Evolutionary conservation across 1,140 invertebrate genomes (phyloP).

Genomic region (Aleiodes sp.): DNA sequence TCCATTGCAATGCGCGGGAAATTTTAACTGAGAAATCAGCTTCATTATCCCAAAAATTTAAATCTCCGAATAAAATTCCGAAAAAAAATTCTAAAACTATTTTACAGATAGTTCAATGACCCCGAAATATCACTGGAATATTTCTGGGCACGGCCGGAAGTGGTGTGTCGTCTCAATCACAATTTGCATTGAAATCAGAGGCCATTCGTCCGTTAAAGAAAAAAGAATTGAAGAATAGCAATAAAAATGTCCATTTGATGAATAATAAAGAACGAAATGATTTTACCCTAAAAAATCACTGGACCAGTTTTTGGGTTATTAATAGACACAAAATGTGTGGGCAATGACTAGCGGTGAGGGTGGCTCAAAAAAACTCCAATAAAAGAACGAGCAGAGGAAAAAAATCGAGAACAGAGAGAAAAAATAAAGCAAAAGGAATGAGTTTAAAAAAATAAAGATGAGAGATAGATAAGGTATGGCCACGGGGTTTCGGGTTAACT

Average conservation of each 20-base stretch:
- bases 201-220: not conserved
- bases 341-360: not conserved
- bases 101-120: not conserved
- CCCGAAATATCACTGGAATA: too few species aligned
- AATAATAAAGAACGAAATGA: not conserved
- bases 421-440: conserved; percentile 20
- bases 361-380: too few species aligned
- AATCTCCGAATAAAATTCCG: too few species aligned
- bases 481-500: conserved; percentile 40
- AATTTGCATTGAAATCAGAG: conserved; percentile 2
- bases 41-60: not conserved
- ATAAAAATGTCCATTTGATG: not conserved
- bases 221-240: too few species aligned
- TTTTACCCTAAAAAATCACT: not conserved
- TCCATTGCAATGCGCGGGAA: too few species aligned
- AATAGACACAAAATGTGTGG: too few species aligned
- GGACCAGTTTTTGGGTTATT: not conserved
- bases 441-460: conserved; percentile 19
- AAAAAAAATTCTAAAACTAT: not conserved
- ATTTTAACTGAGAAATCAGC: not conserved
- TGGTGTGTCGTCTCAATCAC: not conserved
- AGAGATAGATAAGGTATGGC: conserved; percentile 41
- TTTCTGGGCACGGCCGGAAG: conserved; percentile 5
- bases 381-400: not conserved
- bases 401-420: conserved; percentile 25